A percentile compares a stretch with the other conserved stretches of the same genome.
These are phyloP conservation scores for Melanogrammus aeglefinus DNA, from an alignment of 2,797 vertebrate genomes.

Conservation along the genomic window DNA sequence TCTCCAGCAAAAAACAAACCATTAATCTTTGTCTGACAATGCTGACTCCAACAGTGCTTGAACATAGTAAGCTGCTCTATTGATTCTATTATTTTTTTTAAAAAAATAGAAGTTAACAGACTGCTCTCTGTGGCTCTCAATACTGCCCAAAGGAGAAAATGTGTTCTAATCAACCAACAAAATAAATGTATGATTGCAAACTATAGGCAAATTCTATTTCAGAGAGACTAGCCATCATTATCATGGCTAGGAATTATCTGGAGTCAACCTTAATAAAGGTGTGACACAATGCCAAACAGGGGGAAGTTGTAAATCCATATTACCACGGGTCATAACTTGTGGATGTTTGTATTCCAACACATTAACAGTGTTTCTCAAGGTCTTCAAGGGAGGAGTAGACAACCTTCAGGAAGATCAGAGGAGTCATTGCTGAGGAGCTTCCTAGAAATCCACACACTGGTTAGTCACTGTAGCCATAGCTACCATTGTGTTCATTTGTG, in stretches of 20 bases:
- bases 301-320: neutral
- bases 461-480: constrained; percentile 25
- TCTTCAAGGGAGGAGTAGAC: neutral
- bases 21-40: constrained; percentile 59
- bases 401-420: constrained; percentile 5
- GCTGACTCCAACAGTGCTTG: constrained; percentile 41
- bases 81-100: constrained; percentile 45
- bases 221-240: neutral
- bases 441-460: neutral
- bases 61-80: constrained; percentile 41
- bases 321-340: neutral
- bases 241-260: neutral
- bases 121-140: constrained; percentile 19
- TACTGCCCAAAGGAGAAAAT: constrained; percentile 5
- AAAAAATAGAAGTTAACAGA: constrained; percentile 21
- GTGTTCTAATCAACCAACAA: too few species aligned
- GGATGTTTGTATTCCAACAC: constrained; percentile 17
- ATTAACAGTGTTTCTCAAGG: constrained; percentile 14
- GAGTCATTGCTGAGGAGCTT: constrained; percentile 17
- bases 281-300: neutral
- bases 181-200: constrained; percentile 19
- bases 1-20: constrained; percentile 30
- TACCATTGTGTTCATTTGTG: constrained; percentile 31
- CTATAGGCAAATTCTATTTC: neutral
- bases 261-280: neutral